Evolutionary conservation across 2,888 invertebrate genomes (phyloP).

Genomic region (Drosophila atroscutellata): DNA sequence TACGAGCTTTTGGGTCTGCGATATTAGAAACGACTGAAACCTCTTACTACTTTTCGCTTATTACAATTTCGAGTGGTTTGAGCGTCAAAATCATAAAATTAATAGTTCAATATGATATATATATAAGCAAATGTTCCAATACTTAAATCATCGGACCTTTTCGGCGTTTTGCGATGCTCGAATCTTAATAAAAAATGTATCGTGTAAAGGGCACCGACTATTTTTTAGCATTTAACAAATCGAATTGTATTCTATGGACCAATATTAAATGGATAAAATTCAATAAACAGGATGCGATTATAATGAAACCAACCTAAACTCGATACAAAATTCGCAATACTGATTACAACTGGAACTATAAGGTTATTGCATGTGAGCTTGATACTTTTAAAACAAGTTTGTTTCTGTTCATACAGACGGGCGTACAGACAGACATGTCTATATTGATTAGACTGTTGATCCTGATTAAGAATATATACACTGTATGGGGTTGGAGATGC

Average conservation of each 20-base stretch:
- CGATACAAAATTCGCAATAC: neutral
- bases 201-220: neutral
- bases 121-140: neutral
- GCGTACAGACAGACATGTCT: too few relatives aligned
- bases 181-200: neutral
- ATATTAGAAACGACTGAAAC: constrained; percentile 48
- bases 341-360: neutral
- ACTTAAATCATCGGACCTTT: neutral
- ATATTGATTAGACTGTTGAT: too few relatives aligned
- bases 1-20: constrained; percentile 82
- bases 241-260: neutral
- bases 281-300: neutral
- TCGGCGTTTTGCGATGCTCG: neutral
- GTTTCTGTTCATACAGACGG: too few relatives aligned
- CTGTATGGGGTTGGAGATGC: too few relatives aligned
- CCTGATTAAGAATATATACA: too few relatives aligned
- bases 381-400: neutral
- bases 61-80: neutral
- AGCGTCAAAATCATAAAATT: constrained; percentile 17
- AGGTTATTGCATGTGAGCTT: neutral
- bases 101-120: constrained; percentile 1
- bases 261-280: neutral
- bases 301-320: neutral
- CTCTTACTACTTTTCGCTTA: neutral
- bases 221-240: neutral